These are phyloP conservation scores for Temnothorax longispinosus DNA, from an alignment of 1,140 invertebrate genomes.

Conservation along the genomic window DNA sequence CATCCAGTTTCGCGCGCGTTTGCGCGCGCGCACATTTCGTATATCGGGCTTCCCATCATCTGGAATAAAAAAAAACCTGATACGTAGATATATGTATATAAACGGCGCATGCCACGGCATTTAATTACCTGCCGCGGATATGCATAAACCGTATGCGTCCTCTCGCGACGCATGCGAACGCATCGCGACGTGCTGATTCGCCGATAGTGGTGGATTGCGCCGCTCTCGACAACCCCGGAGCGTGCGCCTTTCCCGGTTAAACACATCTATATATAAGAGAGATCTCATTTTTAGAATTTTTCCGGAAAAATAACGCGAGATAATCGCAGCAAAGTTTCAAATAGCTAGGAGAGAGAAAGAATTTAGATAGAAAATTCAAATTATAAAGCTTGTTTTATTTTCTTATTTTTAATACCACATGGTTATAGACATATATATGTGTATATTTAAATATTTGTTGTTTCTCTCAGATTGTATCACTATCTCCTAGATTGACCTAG, in stretches of 20 bases:
- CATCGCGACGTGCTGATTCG: constrained; percentile 51
- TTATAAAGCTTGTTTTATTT: neutral
- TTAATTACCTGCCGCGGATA: constrained; percentile 56
- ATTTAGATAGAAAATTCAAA: neutral
- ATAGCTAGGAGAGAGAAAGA: neutral
- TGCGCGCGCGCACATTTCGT: neutral
- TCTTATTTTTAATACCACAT: neutral
- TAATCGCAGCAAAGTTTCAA: neutral
- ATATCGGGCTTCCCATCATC: constrained; percentile 17
- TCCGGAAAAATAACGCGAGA: neutral
- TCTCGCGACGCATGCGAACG: constrained; percentile 2
- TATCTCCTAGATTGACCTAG: neutral
- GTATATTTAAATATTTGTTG: neutral
- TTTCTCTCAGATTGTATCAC: neutral
- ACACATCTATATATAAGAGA: neutral
- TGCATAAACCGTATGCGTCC: constrained; percentile 11
- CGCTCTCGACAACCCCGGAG: neutral
- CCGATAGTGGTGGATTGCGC: neutral
- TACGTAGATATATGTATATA: neutral
- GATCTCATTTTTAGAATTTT: neutral
- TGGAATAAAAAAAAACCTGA: neutral
- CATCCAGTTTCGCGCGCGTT: neutral
- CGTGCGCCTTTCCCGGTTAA: neutral
- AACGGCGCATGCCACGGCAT: constrained; percentile 55
- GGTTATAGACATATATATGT: too few species aligned